Percentiles rank a stretch among this genome's conserved stretches.
Conservation (phyloP, 2,888 invertebrate genomes). For the Omphaloscelis lunosa region DNA sequence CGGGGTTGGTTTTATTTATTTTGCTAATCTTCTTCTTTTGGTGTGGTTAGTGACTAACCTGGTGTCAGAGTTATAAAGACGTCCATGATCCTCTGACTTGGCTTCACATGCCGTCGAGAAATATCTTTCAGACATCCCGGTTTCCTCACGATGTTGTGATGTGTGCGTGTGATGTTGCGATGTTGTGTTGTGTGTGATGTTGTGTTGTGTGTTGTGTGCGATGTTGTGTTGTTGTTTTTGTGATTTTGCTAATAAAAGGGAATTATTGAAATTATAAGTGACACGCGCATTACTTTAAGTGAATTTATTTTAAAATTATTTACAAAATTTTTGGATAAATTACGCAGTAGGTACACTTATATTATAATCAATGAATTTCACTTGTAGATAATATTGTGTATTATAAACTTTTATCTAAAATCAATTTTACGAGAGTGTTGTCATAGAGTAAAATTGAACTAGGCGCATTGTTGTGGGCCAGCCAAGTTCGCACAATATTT, state of each 20-base stretch:
- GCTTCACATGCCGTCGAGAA: too few species aligned
- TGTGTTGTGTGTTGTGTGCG: too few species aligned
- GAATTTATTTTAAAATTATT: constrained; percentile 66
- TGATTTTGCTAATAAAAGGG: too few species aligned
- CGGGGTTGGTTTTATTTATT: background rate
- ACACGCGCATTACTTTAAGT: constrained; percentile 39
- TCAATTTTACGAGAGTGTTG: constrained; percentile 6
- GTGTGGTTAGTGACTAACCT: too few species aligned
- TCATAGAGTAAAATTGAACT: constrained; percentile 12
- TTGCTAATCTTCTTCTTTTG: too few species aligned
- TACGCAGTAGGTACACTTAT: constrained; percentile 8
- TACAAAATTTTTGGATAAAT: constrained; percentile 56
- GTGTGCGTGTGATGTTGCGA: too few species aligned
- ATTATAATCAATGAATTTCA: constrained; percentile 10
- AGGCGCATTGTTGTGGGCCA: constrained; percentile 10
- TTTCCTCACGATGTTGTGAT: too few species aligned
- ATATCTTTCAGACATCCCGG: too few species aligned
- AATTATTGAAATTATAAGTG: background rate
- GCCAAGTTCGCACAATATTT: constrained; percentile 21
- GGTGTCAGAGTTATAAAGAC: too few species aligned
- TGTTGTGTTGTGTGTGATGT: too few species aligned
- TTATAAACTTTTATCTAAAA: constrained; percentile 1
- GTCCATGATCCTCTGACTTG: too few species aligned
- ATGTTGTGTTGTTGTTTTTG: too few species aligned
- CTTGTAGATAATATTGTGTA: constrained; percentile 17